These are phyloP conservation scores for Molothrus ater DNA, from an alignment of 2,797 vertebrate genomes.

Conservation along the genomic window DNA sequence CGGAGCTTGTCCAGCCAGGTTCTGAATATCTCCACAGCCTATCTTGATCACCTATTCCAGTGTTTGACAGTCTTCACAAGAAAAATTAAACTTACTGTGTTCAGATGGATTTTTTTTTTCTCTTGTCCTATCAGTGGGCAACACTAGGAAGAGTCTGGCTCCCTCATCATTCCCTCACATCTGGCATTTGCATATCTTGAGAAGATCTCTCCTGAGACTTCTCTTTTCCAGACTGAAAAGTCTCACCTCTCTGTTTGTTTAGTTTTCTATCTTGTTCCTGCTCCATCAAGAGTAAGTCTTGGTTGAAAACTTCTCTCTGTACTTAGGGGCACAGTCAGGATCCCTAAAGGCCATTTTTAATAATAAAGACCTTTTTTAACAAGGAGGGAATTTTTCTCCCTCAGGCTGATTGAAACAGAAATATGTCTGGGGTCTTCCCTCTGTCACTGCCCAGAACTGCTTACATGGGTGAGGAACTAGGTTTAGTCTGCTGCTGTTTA, in stretches of 20 bases:
- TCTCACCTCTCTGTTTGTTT: background rate
- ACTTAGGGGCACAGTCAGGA: background rate
- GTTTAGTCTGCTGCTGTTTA: background rate
- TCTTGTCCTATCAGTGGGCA: background rate
- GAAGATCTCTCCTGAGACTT: background rate
- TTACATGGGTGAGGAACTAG: background rate
- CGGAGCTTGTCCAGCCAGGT: background rate
- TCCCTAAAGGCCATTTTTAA: background rate
- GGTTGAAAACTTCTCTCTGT: background rate
- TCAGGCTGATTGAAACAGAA: background rate
- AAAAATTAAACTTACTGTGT: background rate
- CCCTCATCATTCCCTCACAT: background rate
- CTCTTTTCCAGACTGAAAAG: background rate
- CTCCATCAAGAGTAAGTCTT: background rate
- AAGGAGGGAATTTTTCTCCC: background rate
- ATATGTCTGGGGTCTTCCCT: background rate
- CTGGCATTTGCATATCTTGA: background rate
- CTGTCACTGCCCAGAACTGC: background rate
- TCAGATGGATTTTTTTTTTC: background rate
- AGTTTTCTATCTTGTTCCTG: background rate
- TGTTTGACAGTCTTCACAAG: background rate
- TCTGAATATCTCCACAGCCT: background rate
- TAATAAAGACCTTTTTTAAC: background rate
- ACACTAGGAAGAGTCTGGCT: background rate
- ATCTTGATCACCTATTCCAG: background rate